Evolutionary conservation across 2,113 vertebrate genomes (phyloP).

Genomic region (Chitala chitala): DNA sequence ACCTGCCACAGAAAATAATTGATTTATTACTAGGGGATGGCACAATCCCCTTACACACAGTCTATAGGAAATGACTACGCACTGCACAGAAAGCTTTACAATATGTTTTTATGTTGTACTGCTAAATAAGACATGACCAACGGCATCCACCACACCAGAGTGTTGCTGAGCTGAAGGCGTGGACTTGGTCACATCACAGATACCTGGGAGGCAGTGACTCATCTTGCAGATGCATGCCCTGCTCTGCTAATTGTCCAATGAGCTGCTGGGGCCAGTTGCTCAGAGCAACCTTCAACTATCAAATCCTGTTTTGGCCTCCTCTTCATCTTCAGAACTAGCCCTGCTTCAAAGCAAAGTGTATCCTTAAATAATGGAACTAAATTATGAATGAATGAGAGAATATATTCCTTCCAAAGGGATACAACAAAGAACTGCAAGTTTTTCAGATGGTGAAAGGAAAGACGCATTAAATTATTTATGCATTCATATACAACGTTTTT

Average conservation of each 20-base stretch:
- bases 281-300: no score
- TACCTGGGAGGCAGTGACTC: not conserved
- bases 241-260: not conserved
- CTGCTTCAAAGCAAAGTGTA: slow-evolving; percentile 11
- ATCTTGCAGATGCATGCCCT: not conserved
- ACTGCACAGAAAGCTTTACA: no score
- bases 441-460: not conserved
- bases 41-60: no score
- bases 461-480: slow-evolving; percentile 10
- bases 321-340: not conserved
- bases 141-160: no score
- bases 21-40: no score
- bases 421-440: not conserved
- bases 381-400: slow-evolving; percentile 10
- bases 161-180: no score
- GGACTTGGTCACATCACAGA: no score
- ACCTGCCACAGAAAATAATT: no score
- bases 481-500: not conserved
- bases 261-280: not conserved
- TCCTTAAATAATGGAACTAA: not conserved
- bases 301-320: not conserved
- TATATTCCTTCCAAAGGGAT: slow-evolving; percentile 11
- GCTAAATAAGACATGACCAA: no score
- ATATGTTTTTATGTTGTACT: no score
- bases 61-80: no score